Evolutionary conservation across 1,140 invertebrate species (phyloP).

Genomic region (Drosophila mauritiana): DNA sequence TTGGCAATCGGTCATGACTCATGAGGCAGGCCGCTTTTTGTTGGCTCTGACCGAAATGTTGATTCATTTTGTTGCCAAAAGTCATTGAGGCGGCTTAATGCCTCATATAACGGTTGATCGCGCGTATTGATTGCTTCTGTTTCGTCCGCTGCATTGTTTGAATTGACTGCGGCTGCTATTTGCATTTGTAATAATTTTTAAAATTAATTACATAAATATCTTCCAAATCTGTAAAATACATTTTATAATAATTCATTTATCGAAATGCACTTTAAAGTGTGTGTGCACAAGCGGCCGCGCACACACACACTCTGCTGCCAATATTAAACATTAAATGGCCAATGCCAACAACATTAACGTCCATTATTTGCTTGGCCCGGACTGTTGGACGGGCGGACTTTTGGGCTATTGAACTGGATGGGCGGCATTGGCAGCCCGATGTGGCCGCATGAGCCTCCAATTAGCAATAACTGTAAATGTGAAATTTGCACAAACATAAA

Average conservation of each 20-base stretch:
- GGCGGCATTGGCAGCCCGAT: constrained; percentile 21
- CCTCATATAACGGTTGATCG: constrained; percentile 62
- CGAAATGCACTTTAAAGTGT: constrained; percentile 71
- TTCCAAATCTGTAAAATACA: constrained; percentile 79
- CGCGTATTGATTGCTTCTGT: constrained; percentile 51
- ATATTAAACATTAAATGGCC: constrained; percentile 83
- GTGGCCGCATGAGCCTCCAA: constrained; percentile 80
- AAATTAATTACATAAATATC: constrained; percentile 84
- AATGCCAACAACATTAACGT: constrained; percentile 80
- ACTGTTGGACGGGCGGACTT: neutral
- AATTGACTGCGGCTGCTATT: constrained; percentile 51
- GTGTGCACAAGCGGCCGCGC: constrained; percentile 29
- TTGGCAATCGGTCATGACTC: constrained; percentile 13
- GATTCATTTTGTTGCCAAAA: constrained; percentile 73
- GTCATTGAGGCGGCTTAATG: constrained; percentile 72
- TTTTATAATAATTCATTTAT: constrained; percentile 84
- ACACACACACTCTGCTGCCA: constrained; percentile 29
- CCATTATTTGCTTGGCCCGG: constrained; percentile 64
- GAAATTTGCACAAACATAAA: constrained; percentile 80
- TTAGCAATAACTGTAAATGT: constrained; percentile 83
- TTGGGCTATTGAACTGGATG: neutral
- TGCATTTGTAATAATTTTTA: constrained; percentile 83
- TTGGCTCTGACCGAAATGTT: constrained; percentile 55
- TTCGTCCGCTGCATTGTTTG: constrained; percentile 26
- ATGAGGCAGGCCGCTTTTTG: constrained; percentile 10